Conservation (phyloP, 1,140 invertebrate genomes). For the Thaumatotibia leucotreta region DNA sequence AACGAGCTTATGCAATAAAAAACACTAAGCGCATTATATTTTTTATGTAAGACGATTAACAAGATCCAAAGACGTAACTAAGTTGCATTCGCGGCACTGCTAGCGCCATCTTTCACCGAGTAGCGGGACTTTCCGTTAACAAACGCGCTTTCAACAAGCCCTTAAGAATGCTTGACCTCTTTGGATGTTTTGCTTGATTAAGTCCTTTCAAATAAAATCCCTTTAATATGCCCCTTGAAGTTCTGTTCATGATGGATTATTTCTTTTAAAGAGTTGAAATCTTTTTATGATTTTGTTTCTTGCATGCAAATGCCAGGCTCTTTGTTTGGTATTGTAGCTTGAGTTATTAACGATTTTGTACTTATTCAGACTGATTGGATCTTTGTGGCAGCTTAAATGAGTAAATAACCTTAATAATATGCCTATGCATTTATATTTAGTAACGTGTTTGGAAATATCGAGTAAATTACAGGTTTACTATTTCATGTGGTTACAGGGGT, state of each 20-base stretch:
- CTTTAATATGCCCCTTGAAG: constrained; percentile 6
- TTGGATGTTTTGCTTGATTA: constrained; percentile 1
- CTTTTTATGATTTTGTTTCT: background rate
- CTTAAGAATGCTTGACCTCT: constrained; percentile 7
- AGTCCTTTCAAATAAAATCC: constrained; percentile 10
- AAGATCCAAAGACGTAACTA: background rate
- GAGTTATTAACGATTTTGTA: background rate
- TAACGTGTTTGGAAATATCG: no score
- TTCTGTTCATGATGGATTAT: background rate
- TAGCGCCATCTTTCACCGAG: constrained; percentile 43
- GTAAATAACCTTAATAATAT: no score
- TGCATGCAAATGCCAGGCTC: background rate
- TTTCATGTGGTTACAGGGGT: no score
- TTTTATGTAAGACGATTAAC: constrained; percentile 6
- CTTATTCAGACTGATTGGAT: background rate
- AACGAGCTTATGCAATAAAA: background rate
- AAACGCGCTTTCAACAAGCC: background rate
- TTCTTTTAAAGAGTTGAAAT: background rate
- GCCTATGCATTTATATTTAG: no score
- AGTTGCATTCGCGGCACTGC: background rate
- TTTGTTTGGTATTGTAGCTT: background rate
- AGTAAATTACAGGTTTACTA: no score
- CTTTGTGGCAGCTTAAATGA: background rate
- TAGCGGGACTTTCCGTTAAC: constrained; percentile 27
- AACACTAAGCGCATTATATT: background rate